These are phyloP conservation scores for Ranitomeya imitator DNA, from an alignment of 2,113 vertebrate species.

Conservation along the genomic window DNA sequence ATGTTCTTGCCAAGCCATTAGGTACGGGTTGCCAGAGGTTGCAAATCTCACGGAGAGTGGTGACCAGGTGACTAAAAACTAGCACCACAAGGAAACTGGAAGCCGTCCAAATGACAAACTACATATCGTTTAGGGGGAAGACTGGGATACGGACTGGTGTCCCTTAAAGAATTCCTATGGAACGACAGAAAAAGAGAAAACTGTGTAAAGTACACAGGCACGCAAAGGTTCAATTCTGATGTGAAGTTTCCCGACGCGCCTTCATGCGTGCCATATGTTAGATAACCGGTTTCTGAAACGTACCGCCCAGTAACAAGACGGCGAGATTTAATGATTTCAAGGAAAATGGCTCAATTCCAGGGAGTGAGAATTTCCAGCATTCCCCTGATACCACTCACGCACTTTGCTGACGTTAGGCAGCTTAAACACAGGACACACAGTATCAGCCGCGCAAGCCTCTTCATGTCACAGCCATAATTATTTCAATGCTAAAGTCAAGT, in stretches of 20 bases:
- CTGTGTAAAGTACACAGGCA: background rate
- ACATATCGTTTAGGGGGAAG: too few species aligned
- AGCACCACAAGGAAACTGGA: too few species aligned
- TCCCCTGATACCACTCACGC: background rate
- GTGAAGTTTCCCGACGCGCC: background rate
- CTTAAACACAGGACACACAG: background rate
- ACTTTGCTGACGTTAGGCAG: constrained; percentile 6
- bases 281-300: background rate
- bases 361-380: background rate
- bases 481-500: background rate
- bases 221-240: background rate
- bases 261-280: background rate
- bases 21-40: too few species aligned
- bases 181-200: too few species aligned
- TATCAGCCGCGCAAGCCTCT: background rate
- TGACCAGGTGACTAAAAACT: too few species aligned
- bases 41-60: too few species aligned
- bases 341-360: background rate
- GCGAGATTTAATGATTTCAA: background rate
- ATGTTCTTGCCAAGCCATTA: too few species aligned
- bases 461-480: constrained; percentile 31
- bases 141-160: too few species aligned
- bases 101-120: too few species aligned
- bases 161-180: too few species aligned
- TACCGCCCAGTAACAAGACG: background rate